A percentile compares a stretch with the other conserved stretches of the same genome.
Evolutionary conservation across 1,140 invertebrate genomes (phyloP).

Genomic region (Drosophila triauraria): DNA sequence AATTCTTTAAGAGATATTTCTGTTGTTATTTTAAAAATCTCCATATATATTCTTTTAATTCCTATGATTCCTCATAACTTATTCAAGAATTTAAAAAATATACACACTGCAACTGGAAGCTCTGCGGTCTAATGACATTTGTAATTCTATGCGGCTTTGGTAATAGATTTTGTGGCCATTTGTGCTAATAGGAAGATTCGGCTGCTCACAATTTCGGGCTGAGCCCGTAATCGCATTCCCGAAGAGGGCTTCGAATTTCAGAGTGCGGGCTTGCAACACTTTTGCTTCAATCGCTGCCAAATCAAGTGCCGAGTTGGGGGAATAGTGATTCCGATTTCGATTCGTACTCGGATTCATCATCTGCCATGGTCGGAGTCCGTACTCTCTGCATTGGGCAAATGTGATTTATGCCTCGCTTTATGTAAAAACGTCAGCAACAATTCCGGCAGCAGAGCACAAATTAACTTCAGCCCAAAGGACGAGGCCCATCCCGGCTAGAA

Average conservation of each 20-base stretch:
- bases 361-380: constrained; percentile 20
- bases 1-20: background rate
- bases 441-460: constrained; percentile 67
- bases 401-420: constrained; percentile 74
- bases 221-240: constrained; percentile 47
- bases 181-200: constrained; percentile 64
- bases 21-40: background rate
- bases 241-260: constrained; percentile 67
- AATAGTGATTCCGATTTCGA: constrained; percentile 39
- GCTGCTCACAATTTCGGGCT: constrained; percentile 12
- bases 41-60: background rate
- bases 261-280: constrained; percentile 51
- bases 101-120: constrained; percentile 13
- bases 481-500: constrained; percentile 40
- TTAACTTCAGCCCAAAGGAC: constrained; percentile 61
- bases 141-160: constrained; percentile 51
- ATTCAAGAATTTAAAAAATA: background rate
- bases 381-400: constrained; percentile 60
- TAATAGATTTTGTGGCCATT: constrained; percentile 62
- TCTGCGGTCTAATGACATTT: constrained; percentile 46
- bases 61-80: background rate
- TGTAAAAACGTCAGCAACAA: constrained; percentile 79
- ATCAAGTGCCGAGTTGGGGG: constrained; percentile 13
- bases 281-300: constrained; percentile 51
- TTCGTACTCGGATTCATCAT: constrained; percentile 17